Evolutionary conservation across 1,140 invertebrate species (phyloP), one percentile per base, ranked within the genome.

Genomic region (Lordiphosa stackelbergi): DNA sequence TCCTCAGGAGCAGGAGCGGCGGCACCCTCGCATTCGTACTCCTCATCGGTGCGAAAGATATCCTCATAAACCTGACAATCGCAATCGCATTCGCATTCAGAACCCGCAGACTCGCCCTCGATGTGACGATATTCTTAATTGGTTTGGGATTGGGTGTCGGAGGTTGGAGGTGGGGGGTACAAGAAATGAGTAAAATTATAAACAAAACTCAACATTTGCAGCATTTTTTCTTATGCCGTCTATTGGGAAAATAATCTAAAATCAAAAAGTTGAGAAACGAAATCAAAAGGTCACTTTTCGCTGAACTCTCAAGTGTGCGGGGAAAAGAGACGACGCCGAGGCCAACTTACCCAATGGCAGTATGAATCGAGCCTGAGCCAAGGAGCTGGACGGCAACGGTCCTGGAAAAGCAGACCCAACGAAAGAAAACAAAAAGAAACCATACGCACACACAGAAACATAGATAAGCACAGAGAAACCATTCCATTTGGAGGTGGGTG

Each of bases 211-310:
- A 86, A 86, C 63, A 83, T 79, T 86, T 83, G 77, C 66, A 79
- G 73, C 73, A 79, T 64, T 73, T 72, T 68, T 85, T 86, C 66
- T 84, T 86, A 66, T 73, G 71, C 65, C 85, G 56, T 77, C 85
- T 86, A 86, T 87, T 87, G 52, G 85, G 85, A 53, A 65, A 87
- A 73, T 87, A 87, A 81, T 87, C 85, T 87, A 87, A 73, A 86
- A 83, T 64, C 56, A 77, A 70, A 56, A 59, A 45, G 34, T 38
- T 43, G 8, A 59, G 11, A 55, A 69, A 61, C 16, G 53, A 60
- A 65, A 52, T 53, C 28, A 59, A 49, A 41, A 73, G 41, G 40
- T 31, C 28, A 31, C 28, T 31, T 8, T 31, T 8, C 28, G 28
- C 28, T 31, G 28, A 8, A 31, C 28, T 31, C 28, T 31, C 28